Conservation (phyloP, 2,113 vertebrate species). For the Malurus elegans region DNA sequence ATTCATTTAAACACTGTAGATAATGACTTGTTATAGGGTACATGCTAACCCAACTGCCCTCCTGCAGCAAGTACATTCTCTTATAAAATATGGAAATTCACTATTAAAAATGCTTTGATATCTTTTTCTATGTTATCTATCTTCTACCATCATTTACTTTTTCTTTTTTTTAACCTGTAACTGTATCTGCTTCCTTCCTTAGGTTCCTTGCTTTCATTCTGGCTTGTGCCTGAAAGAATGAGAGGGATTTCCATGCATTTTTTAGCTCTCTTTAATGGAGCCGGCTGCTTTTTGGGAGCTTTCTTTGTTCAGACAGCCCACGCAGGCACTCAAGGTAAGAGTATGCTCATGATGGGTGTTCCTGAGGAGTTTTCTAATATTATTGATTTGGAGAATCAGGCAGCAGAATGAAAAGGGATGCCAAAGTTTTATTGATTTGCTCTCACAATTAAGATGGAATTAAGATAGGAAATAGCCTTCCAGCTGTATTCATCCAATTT, state of each 20-base stretch:
- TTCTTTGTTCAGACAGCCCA: conserved; percentile 81
- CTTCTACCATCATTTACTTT: neutral
- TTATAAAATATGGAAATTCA: neutral
- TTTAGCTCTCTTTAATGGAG: conserved; percentile 86
- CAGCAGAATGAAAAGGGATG: conserved; percentile 44
- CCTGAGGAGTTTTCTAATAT: conserved; percentile 20
- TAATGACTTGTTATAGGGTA: neutral
- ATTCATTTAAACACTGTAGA: neutral
- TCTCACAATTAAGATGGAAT: conserved; percentile 76
- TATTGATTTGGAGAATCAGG: conserved; percentile 58
- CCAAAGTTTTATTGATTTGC: conserved; percentile 72
- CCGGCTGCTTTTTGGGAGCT: conserved; percentile 85
- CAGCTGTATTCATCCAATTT: conserved; percentile 72
- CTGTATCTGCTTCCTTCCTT: neutral
- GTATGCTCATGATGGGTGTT: neutral
- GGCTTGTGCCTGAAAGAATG: conserved; percentile 79
- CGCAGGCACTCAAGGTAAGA: conserved; percentile 83
- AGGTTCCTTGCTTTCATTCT: conserved; percentile 84
- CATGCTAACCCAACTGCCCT: rapidly evolving
- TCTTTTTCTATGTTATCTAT: neutral
- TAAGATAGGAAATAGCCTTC: conserved; percentile 72
- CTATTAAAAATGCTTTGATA: neutral
- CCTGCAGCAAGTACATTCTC: neutral
- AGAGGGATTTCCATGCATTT: conserved; percentile 84
- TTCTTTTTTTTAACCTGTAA: neutral